Evolutionary conservation across 2,888 invertebrate genomes (phyloP), one percentile per base, ranked within the genome.

Genomic region (Melanargia galathea): DNA sequence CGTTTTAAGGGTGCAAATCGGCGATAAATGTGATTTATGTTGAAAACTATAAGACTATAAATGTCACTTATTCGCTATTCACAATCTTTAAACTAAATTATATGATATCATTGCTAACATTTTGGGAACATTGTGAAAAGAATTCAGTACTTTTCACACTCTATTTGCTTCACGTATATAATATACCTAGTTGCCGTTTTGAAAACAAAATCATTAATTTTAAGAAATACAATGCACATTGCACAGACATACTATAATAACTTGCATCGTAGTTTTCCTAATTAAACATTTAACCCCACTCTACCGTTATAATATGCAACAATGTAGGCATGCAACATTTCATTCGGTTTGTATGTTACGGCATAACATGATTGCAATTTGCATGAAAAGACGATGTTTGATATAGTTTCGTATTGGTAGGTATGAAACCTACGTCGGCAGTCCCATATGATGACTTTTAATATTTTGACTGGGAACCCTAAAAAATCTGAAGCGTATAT

Each of bases 361-460:
- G 10, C 46, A 46, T 46, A 24, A 24, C 13, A 46, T 46, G 46
- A n/a, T 48, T 48, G 26, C 48, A 48, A n/a, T n/a, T n/a, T 48
- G 48, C 26, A 24, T 48, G 7, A 24, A 48, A 24, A 48, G 13
- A 7, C 38, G 38, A 40, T 16, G 5, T 40, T n/a, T 48, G 10
- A 3, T 22, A 13, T 46, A 5, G 13, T n/a, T 26, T 8, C 10
- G 30, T 30, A n/a, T n/a, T n/a, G n/a, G n/a, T n/a, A n/a, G n/a
- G n/a, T n/a, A n/a, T n/a, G n/a, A n/a, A n/a, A n/a, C n/a, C n/a
- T n/a, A n/a, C n/a, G n/a, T n/a, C n/a, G n/a, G n/a, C n/a, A n/a
- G n/a, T n/a, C n/a, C n/a, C n/a, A n/a, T n/a, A n/a, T 6, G 7
- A 6, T 16, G 46, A 11, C 7, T 26, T 10, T 26, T 30, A 7